Evolutionary conservation across 2,888 invertebrate genomes (phyloP).

Genomic region (Spodoptera littoralis): DNA sequence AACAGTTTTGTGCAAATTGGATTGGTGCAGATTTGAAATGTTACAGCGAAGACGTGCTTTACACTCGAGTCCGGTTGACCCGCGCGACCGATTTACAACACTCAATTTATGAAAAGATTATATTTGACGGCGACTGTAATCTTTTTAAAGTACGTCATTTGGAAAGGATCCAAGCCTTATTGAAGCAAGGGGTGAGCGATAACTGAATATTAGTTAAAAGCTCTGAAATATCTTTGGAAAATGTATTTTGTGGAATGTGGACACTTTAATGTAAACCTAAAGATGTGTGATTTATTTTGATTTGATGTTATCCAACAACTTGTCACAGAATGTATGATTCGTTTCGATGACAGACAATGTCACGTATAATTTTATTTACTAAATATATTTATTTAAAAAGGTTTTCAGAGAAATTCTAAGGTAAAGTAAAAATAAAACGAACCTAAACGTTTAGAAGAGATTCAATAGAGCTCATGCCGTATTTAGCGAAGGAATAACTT

Average conservation of each 20-base stretch:
- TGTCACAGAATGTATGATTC: too few species aligned
- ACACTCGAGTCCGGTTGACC: slow-evolving; percentile 12
- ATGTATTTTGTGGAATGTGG: slow-evolving; percentile 16
- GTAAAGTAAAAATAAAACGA: slow-evolving; percentile 27
- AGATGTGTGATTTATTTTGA: too few species aligned
- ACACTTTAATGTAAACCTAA: too few species aligned
- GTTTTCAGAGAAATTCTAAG: slow-evolving; percentile 13
- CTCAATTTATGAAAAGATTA: slow-evolving; percentile 42
- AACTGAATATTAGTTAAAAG: slow-evolving; percentile 33
- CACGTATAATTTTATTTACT: slow-evolving; percentile 2
- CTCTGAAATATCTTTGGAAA: slow-evolving; percentile 28
- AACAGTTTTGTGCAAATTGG: slow-evolving; percentile 45
- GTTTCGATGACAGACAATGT: slow-evolving; percentile 2
- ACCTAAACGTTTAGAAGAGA: slow-evolving; percentile 27
- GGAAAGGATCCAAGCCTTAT: slow-evolving; percentile 52
- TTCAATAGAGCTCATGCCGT: slow-evolving; percentile 20
- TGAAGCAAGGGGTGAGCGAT: slow-evolving; percentile 25
- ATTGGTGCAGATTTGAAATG: slow-evolving; percentile 19
- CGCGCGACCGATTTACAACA: slow-evolving; percentile 23
- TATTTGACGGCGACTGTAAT: slow-evolving; percentile 48
- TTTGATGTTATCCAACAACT: too few species aligned
- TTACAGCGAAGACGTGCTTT: slow-evolving; percentile 19
- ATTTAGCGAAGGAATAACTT: slow-evolving; percentile 50
- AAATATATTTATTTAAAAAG: slow-evolving; percentile 11
- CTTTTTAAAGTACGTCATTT: slow-evolving; percentile 51